Evolutionary conservation across 2,113 vertebrate genomes (phyloP), one percentile per base, ranked within the genome.

Genomic region (Anoura caudifer): DNA sequence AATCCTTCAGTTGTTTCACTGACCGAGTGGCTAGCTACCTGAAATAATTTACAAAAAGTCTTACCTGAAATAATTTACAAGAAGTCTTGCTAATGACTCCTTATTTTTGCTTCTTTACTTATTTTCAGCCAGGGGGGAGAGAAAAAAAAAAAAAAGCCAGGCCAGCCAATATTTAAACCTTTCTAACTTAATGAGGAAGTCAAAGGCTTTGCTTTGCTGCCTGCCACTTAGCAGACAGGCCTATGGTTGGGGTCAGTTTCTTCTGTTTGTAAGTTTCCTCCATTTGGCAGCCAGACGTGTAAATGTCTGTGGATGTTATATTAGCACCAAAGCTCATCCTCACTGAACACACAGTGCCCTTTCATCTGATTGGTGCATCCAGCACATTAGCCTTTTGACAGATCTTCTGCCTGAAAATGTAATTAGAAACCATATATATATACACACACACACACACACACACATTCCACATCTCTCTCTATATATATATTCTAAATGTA

Each of bases 341-440:
- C 83, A 26, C 80, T 94, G 96, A 98, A 98, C 88, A 80, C 26
- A 67, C 96, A 87, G 11, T 98, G 97, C 93, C 98, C 97, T 98
- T 98, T 98, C 56, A 20, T 90, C 93, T 96, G 91, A 98, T 98
- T 98, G 98, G 97, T 83, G 97, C 31, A 0, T 20, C 72, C 7
- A 26, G 41, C 45, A 24, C 76, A 83, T 87, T 97, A 90, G 87
- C 63, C 28, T 97, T 97, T 96, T 94, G 85, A 92, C 70, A 94
- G 50, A 91, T 98, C 97, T 2, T 96, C 65, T 87, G 83, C 22
- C 88, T 97, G 79, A 36, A 97, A 97, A 97, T 90, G 47, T 33
- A 75, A 80, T 94, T 95, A 91, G 56, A 97, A 96, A 83, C 0
- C 84, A 83, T 6, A 67, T 56, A 22, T 56, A 7, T 56, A 22